A percentile compares a stretch with the other conserved stretches of the same genome.
Conservation (phyloP, 2,113 vertebrate genomes). For the Sander vitreus region DNA sequence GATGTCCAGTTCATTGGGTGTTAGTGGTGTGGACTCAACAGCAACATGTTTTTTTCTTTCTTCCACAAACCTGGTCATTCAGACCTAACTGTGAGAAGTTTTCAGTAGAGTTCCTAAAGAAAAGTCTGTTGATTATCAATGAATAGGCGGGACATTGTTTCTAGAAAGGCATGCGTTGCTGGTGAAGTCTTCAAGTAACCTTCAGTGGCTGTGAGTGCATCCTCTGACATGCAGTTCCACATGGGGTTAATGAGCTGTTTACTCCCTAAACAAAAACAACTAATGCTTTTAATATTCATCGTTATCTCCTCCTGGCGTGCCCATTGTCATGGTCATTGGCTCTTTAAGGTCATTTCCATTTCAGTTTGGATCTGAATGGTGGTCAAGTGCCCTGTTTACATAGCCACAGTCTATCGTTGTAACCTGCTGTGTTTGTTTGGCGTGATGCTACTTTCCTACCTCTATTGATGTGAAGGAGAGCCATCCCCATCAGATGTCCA, state of each 20-base stretch:
- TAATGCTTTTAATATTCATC: conserved; percentile 34
- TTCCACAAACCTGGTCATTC: neutral
- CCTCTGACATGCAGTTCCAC: neutral
- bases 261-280: conserved; percentile 27
- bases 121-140: neutral
- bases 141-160: neutral
- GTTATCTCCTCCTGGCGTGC: conserved; percentile 40
- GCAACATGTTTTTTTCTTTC: neutral
- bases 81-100: neutral
- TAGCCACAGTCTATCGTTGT: conserved; percentile 42
- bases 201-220: neutral
- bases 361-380: conserved; percentile 56
- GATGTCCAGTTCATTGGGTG: neutral
- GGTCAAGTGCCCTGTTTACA: conserved; percentile 54
- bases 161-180: no score
- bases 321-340: conserved; percentile 65
- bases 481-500: neutral
- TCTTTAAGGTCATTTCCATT: conserved; percentile 73
- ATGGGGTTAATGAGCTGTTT: neutral
- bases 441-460: neutral
- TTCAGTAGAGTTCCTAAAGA: neutral
- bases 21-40: neutral
- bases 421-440: conserved; percentile 52
- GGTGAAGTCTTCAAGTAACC: neutral
- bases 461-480: conserved; percentile 1